Evolutionary conservation across 2,888 invertebrate genomes (phyloP).

Genomic region (Smittia sp.): DNA sequence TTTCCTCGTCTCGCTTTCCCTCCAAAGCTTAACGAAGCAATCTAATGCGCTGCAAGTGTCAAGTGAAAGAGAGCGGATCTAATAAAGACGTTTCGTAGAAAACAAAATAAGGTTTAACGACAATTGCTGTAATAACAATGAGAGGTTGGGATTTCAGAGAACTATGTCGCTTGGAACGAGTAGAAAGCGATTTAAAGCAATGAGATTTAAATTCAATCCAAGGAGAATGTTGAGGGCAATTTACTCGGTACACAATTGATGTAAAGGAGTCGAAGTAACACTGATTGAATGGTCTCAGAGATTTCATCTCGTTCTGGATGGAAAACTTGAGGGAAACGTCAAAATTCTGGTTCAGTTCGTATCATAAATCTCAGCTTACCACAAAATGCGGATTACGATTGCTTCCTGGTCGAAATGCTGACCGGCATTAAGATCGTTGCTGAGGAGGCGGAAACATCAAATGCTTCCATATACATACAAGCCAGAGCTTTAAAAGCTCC

Average conservation of each 20-base stretch:
- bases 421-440: neutral
- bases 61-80: neutral
- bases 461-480: too few species aligned
- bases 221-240: too few species aligned
- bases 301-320: too few species aligned
- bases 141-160: neutral
- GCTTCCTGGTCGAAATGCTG: neutral
- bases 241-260: too few species aligned
- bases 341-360: too few species aligned
- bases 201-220: too few species aligned
- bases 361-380: too few species aligned
- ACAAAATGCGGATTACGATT: slow-evolving; percentile 15
- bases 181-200: neutral
- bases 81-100: neutral
- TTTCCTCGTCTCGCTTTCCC: neutral
- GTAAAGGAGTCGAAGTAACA: too few species aligned
- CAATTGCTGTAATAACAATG: neutral
- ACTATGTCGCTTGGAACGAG: neutral
- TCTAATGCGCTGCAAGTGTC: neutral
- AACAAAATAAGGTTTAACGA: slow-evolving; percentile 3
- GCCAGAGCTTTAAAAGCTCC: too few species aligned
- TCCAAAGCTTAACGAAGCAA: neutral
- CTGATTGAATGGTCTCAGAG: too few species aligned
- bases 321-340: too few species aligned
- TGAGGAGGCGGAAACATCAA: neutral